These are phyloP conservation scores for Caerostris darwini DNA, from an alignment of 1,140 invertebrate species.

Conservation along the genomic window DNA sequence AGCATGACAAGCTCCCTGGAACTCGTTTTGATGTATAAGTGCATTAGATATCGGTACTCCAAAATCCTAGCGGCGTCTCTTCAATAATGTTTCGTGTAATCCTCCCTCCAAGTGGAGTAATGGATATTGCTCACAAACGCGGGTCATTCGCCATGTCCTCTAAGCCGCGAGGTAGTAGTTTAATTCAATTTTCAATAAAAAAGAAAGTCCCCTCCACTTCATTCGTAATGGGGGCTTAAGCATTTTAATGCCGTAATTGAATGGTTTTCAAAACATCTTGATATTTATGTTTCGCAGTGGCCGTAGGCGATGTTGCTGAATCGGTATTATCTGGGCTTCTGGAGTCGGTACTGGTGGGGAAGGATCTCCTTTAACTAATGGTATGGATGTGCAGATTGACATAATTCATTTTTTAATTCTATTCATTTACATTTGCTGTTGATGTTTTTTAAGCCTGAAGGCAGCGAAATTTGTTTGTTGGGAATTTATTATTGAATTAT, in stretches of 20 bases:
- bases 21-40: not conserved
- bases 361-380: not conserved
- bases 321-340: not conserved
- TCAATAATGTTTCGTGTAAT: not conserved
- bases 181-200: not conserved
- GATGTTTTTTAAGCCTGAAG: not conserved
- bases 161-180: not conserved
- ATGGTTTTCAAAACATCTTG: conserved; percentile 46
- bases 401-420: conserved; percentile 20
- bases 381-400: conserved; percentile 28
- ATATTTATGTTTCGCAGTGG: not conserved
- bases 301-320: not conserved
- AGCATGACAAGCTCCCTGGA: not conserved
- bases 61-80: not conserved
- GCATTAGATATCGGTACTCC: not conserved
- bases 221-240: not conserved
- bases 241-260: conserved; percentile 50
- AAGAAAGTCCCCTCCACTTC: not conserved
- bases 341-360: not conserved
- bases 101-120: not conserved
- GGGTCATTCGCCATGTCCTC: not conserved
- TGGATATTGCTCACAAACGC: not conserved
- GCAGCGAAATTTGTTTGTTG: not conserved
- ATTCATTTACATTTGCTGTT: conserved; percentile 34
- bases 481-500: not conserved